Evolutionary conservation across 2,113 vertebrate species (phyloP).

Genomic region (Apteryx owenii): DNA sequence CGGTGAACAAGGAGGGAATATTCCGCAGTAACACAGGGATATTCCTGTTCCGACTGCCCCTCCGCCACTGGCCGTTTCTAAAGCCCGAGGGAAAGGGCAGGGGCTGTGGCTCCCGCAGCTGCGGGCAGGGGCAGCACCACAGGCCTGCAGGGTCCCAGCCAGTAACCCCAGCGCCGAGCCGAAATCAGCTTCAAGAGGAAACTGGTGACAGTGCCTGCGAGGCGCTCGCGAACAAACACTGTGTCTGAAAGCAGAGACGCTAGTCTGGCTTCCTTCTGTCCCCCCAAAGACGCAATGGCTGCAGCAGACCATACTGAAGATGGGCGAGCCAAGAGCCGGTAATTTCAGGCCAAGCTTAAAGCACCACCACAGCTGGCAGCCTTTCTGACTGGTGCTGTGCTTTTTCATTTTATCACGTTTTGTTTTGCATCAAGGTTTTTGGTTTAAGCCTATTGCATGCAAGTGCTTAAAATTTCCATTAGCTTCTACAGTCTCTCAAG

Average conservation of each 20-base stretch:
- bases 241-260: not conserved
- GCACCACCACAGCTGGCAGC: too few species aligned
- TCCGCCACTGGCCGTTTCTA: too few species aligned
- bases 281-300: not conserved
- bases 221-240: not conserved
- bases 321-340: not conserved
- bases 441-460: not conserved
- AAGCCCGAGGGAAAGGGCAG: too few species aligned
- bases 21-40: too few species aligned
- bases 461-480: rapidly evolving
- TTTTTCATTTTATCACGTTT: rapidly evolving
- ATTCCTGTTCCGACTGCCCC: too few species aligned
- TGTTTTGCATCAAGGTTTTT: rapidly evolving
- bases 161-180: too few species aligned
- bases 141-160: too few species aligned
- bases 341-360: too few species aligned
- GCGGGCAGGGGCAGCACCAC: not conserved
- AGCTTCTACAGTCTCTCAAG: not conserved
- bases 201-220: rapidly evolving
- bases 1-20: too few species aligned
- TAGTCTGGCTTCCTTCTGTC: too few species aligned
- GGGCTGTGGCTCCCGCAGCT: not conserved
- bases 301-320: not conserved
- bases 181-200: not conserved
- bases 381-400: not conserved